Percentiles rank a stretch among this genome's conserved stretches.
Evolutionary conservation across 2,888 invertebrate genomes (phyloP).

Genomic region (Caenorhabditis sulstoni): DNA sequence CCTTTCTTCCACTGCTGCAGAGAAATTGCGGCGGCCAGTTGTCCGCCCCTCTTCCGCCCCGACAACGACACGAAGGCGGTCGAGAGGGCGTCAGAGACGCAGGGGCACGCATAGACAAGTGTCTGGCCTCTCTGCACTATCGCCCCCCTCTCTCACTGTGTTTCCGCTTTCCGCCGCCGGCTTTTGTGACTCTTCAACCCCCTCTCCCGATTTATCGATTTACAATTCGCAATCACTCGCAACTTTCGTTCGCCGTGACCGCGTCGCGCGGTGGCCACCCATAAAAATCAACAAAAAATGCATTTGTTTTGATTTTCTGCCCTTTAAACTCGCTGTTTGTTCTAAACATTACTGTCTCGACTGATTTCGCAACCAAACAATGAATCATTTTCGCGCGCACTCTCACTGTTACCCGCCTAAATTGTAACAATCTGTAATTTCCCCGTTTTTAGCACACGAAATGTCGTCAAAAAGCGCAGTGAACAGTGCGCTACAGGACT

Average conservation of each 20-base stretch:
- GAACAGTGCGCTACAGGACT: conserved; percentile 20
- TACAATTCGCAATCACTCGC: too few relatives aligned
- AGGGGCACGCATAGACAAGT: conserved; percentile 3
- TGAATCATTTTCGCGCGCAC: background rate
- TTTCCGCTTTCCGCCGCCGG: too few relatives aligned
- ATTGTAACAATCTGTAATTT: background rate
- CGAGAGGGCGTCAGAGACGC: conserved; percentile 38
- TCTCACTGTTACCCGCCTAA: background rate
- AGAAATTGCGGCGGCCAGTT: conserved; percentile 9
- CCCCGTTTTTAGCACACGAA: too few relatives aligned
- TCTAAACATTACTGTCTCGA: background rate
- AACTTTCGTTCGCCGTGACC: too few relatives aligned
- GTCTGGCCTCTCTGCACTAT: conserved; percentile 16
- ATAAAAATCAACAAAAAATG: too few relatives aligned
- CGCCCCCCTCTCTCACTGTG: conserved; percentile 4
- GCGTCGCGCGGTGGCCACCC: too few relatives aligned
- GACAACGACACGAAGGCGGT: too few relatives aligned
- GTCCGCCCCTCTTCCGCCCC: conserved; percentile 3
- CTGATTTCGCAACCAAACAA: conserved; percentile 3
- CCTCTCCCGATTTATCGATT: background rate
- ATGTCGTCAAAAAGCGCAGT: conserved; percentile 6
- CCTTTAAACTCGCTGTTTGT: background rate
- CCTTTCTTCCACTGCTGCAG: background rate
- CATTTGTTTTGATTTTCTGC: too few relatives aligned
- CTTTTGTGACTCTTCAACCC: background rate